Evolutionary conservation across 2,888 invertebrate species (phyloP).

Genomic region (Patella caerulea): DNA sequence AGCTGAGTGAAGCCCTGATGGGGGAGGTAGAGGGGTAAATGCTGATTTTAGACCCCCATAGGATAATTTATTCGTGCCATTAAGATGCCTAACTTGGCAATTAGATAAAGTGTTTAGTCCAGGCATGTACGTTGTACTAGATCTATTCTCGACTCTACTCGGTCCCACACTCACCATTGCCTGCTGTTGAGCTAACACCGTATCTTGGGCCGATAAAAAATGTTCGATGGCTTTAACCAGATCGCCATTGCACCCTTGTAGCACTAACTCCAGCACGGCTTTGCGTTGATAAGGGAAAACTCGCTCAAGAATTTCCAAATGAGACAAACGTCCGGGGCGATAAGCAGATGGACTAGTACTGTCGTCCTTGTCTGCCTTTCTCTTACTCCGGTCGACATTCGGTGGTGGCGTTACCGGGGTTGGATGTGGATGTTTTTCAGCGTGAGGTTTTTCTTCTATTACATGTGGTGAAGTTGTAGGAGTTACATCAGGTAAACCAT

Average conservation of each 20-base stretch:
- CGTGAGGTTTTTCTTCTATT: background rate
- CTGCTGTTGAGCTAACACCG: slow-evolving; percentile 60
- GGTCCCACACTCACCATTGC: slow-evolving; percentile 27
- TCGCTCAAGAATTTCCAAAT: slow-evolving; percentile 84
- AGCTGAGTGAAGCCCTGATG: slow-evolving; percentile 60
- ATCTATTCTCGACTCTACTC: slow-evolving; percentile 15
- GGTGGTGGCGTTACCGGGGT: background rate
- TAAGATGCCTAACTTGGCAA: slow-evolving; percentile 20
- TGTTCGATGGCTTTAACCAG: slow-evolving; percentile 91
- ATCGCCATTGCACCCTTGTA: slow-evolving; percentile 93
- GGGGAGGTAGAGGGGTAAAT: slow-evolving; percentile 67
- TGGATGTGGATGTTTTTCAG: background rate
- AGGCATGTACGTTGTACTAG: slow-evolving; percentile 17
- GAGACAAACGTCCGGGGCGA: slow-evolving; percentile 73
- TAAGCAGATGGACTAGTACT: slow-evolving; percentile 56
- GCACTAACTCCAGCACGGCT: slow-evolving; percentile 89
- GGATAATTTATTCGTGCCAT: slow-evolving; percentile 30
- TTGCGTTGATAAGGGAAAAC: slow-evolving; percentile 90
- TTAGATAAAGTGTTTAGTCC: slow-evolving; percentile 13
- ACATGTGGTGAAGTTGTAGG: background rate
- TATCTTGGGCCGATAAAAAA: slow-evolving; percentile 75
- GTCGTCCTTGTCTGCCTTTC: slow-evolving; percentile 4
- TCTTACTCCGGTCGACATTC: background rate
- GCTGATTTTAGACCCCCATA: slow-evolving; percentile 65
- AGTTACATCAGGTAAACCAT: slow-evolving; percentile 1